Percentiles rank a stretch among this genome's conserved stretches.
Conservation (phyloP, 1,140 invertebrate species). For the Drosophila lowei region DNA sequence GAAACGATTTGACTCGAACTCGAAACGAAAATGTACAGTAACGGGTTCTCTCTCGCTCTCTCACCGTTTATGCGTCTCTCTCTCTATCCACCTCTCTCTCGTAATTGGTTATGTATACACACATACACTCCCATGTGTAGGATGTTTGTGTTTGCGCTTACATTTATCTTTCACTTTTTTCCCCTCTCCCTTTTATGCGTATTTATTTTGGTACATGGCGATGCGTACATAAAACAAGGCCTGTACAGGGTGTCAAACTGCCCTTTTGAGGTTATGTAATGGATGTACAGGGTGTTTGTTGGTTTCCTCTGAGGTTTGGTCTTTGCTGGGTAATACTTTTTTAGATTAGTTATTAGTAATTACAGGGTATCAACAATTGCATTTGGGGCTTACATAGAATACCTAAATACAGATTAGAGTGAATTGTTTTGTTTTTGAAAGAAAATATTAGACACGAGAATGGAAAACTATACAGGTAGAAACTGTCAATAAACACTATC, state of each 20-base stretch:
- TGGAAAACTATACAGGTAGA: no score
- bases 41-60: conserved; percentile 33
- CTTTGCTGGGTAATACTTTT: no score
- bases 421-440: no score
- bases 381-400: no score
- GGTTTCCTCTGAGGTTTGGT: no score
- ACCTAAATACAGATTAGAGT: no score
- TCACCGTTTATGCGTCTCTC: conserved; percentile 12
- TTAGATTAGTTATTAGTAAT: no score
- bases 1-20: conserved; percentile 67
- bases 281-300: no score
- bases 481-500: no score
- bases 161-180: conserved; percentile 79
- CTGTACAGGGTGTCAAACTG: conserved; percentile 62
- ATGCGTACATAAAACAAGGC: conserved; percentile 70
- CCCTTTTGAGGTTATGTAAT: conserved; percentile 4
- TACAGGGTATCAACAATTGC: no score
- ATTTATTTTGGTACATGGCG: conserved; percentile 72
- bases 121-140: conserved; percentile 32
- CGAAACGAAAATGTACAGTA: conserved; percentile 77
- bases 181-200: conserved; percentile 57
- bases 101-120: conserved; percentile 61
- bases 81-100: conserved; percentile 21
- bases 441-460: no score
- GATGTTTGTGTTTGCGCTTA: conserved; percentile 61